phyloP scores from a whole-genome alignment of 2,113 vertebrate genomes.

The Bettongia penicillata region DNA sequence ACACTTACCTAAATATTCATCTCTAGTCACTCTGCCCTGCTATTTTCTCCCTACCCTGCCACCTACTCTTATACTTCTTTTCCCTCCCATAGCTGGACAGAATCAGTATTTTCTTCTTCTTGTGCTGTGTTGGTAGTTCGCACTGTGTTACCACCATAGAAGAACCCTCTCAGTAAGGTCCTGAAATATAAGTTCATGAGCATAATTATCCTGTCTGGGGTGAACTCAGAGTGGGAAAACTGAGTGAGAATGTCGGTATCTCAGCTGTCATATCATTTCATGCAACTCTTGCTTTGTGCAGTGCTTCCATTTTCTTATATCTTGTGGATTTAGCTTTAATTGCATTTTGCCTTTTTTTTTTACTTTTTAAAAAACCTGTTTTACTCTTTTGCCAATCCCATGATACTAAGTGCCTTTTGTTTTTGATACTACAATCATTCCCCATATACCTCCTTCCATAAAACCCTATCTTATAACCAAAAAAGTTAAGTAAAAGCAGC shows the following conservation, averaged over 20 bases:
- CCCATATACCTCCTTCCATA: not conserved
- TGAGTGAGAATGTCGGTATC: not conserved
- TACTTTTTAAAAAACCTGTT: not conserved
- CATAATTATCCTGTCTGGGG: too few species aligned
- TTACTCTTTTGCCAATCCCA: not conserved
- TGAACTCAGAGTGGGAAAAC: not conserved
- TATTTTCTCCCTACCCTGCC: not conserved
- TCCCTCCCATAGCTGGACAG: not conserved
- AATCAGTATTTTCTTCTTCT: not conserved
- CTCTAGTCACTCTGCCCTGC: not conserved
- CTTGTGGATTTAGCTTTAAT: not conserved
- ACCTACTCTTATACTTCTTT: not conserved
- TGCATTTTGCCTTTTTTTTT: not conserved
- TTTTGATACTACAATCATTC: not conserved
- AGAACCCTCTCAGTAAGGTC: not conserved
- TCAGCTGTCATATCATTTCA: not conserved
- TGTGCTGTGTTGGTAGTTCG: not conserved
- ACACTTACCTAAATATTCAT: not conserved
- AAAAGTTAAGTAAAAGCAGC: not conserved
- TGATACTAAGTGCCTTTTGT: not conserved
- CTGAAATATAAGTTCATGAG: not conserved
- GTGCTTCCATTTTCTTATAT: not conserved
- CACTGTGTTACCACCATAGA: not conserved
- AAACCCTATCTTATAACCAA: not conserved
- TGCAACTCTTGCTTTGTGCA: not conserved